Evolutionary conservation across 2,113 vertebrate genomes (phyloP).

Genomic region (Collichthys lucidus): DNA sequence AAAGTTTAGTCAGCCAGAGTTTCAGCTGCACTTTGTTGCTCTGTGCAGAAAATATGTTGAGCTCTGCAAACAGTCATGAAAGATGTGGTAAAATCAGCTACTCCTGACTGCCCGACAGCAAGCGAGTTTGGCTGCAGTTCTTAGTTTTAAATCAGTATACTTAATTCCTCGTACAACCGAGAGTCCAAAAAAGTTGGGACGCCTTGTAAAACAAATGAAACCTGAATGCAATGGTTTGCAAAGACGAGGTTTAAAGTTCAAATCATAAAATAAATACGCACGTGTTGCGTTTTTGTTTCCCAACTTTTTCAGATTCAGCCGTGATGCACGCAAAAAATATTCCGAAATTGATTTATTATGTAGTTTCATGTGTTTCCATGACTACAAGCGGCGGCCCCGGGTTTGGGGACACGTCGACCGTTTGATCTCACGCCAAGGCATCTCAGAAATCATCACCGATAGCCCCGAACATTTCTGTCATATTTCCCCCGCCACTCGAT

Average conservation of each 20-base stretch:
- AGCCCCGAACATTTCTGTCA: constrained; percentile 70
- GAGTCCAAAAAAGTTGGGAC: too few relatives aligned
- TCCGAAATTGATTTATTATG: background rate
- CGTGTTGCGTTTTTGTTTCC: too few relatives aligned
- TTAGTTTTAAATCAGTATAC: too few relatives aligned
- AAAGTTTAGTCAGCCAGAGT: background rate
- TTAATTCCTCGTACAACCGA: too few relatives aligned
- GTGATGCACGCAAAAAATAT: background rate
- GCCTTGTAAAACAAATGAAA: too few relatives aligned
- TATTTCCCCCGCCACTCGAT: constrained; percentile 76
- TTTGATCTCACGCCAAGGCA: constrained; percentile 59
- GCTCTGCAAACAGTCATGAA: background rate
- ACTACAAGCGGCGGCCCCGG: background rate
- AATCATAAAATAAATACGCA: too few relatives aligned
- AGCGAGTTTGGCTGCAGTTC: too few relatives aligned
- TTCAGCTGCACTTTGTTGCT: too few relatives aligned
- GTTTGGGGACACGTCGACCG: constrained; percentile 14
- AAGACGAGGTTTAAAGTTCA: too few relatives aligned
- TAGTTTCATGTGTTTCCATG: constrained; percentile 7
- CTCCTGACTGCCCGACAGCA: background rate
- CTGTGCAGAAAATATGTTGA: background rate
- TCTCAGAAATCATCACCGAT: constrained; percentile 66
- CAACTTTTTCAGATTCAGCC: too few relatives aligned
- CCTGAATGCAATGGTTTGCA: too few relatives aligned
- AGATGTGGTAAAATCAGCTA: background rate